A percentile compares a stretch with the other conserved stretches of the same genome.
These are phyloP conservation scores for Oxygymnocypris stewartii DNA, from an alignment of 2,113 vertebrate species.

Conservation along the genomic window DNA sequence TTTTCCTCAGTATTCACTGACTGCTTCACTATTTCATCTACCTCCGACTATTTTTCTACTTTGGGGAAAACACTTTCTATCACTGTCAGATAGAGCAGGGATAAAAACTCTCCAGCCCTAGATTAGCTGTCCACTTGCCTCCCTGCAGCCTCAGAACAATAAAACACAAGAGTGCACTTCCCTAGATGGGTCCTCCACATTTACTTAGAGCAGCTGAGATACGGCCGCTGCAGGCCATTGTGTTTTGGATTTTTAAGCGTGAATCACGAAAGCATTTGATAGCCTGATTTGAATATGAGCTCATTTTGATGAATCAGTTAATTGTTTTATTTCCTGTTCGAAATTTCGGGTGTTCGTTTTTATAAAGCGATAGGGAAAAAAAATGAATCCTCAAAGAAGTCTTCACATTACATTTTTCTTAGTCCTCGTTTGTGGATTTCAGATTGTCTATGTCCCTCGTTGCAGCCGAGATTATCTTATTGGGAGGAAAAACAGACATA, in stretches of 20 bases:
- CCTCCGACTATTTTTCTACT: conserved; percentile 79
- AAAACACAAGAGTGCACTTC: conserved; percentile 66
- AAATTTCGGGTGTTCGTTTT: neutral
- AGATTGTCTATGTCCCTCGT: neutral
- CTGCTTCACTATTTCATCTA: conserved; percentile 73
- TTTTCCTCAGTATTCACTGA: conserved; percentile 73
- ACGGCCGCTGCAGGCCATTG: conserved; percentile 66
- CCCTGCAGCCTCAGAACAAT: conserved; percentile 67
- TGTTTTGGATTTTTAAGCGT: conserved; percentile 51
- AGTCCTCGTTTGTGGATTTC: conserved; percentile 13
- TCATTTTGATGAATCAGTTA: conserved; percentile 31
- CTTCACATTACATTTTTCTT: neutral
- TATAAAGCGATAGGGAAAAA: neutral
- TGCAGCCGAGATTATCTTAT: conserved; percentile 56
- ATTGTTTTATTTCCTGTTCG: conserved; percentile 2
- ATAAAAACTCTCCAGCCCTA: conserved; percentile 72
- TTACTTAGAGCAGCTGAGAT: conserved; percentile 67
- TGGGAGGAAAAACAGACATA: conserved; percentile 67
- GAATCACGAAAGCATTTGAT: conserved; percentile 53
- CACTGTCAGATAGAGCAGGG: conserved; percentile 75
- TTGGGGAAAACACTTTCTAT: conserved; percentile 80
- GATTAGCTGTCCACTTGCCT: conserved; percentile 73
- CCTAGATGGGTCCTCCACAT: conserved; percentile 62
- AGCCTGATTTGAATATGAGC: conserved; percentile 21
- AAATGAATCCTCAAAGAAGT: neutral